Conservation (phyloP, 2,888 invertebrate genomes). For the Zygothrica quintamaculata region DNA sequence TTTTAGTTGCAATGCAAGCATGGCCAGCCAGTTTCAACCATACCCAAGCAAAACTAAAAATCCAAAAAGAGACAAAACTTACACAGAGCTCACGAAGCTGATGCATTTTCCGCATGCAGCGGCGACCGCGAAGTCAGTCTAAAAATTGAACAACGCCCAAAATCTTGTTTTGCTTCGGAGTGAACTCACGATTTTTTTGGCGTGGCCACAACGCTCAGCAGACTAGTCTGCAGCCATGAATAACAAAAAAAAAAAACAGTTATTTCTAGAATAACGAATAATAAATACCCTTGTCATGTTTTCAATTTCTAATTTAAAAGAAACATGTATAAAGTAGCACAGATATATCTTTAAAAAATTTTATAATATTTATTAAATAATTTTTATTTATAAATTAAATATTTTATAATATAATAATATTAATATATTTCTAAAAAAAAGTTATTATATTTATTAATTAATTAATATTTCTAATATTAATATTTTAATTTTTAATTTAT, state of each 20-base stretch:
- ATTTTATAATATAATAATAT: too few species aligned
- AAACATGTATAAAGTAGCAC: too few species aligned
- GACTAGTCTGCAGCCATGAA: constrained; percentile 26
- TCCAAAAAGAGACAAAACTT: constrained; percentile 48
- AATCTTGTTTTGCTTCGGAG: constrained; percentile 74
- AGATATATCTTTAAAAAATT: too few species aligned
- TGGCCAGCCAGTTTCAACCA: constrained; percentile 25
- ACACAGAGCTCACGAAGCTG: constrained; percentile 71
- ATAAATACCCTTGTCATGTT: constrained; percentile 30
- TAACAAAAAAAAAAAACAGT: constrained; percentile 24
- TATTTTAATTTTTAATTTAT: too few species aligned
- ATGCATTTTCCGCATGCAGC: constrained; percentile 65
- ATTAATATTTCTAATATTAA: too few species aligned
- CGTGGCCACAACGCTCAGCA: constrained; percentile 43
- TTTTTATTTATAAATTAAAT: too few species aligned
- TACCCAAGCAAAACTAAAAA: constrained; percentile 22
- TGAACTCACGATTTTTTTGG: constrained; percentile 74
- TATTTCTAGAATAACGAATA: neutral
- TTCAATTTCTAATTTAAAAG: too few species aligned
- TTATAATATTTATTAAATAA: too few species aligned
- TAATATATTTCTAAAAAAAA: too few species aligned
- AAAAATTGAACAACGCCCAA: constrained; percentile 80
- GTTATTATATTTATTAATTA: too few species aligned
- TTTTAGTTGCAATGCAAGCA: constrained; percentile 72
- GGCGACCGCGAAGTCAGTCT: constrained; percentile 59